Base-by-base conservation (phyloP, 2,888 invertebrate genomes). In the Tanaodytes sp. region DNA sequence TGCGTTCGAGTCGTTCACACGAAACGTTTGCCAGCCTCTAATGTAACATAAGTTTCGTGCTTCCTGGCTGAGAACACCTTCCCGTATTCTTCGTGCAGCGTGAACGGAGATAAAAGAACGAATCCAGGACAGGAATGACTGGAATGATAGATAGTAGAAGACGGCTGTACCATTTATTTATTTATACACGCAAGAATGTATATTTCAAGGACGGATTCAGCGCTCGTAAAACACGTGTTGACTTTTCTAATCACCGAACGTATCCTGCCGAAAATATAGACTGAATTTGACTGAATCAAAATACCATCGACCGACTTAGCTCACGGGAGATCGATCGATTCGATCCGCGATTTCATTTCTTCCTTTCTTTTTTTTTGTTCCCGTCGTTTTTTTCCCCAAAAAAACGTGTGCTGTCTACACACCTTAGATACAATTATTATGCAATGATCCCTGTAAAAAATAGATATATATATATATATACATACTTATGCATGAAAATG, bases 1-100 rank as follows among this genome's bases (percentile, higher is more conserved):
- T 73, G 64, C 69, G 73, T 72, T 68, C 45, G 61, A 71, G 65
- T 67, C 67, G 43, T 54, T 54, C 57, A 45, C 61, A 57, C 55
- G 67, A 54, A 33, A 36, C 33, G 61, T 42, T 27, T 14, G 45
- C 36, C 63, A 63, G 63, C 63, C 33, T 63, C 48, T 36, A 54
- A 48, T 63, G 55, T 63, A 55, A 42, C 55, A 63, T 63, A 63
- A 40, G 62, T 62, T 52, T 39, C 48, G 36, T 20, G 20, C 52
- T 51, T 51, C 62, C 46, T 45, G 62, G 52, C 19, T 36, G 30
- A 37, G 37, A 37, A 23, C 23, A 23, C 23, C 23, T 23, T 23
- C 23, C 23, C 8, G 23, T 5, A 23, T 5, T 23, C 23, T 5
- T 23, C 23, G n/a, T n/a, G n/a, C n/a, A n/a, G n/a, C n/a, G n/a